phyloP scores from a whole-genome alignment of 2,888 invertebrate species.

The Lasioglossum calceatum region DNA sequence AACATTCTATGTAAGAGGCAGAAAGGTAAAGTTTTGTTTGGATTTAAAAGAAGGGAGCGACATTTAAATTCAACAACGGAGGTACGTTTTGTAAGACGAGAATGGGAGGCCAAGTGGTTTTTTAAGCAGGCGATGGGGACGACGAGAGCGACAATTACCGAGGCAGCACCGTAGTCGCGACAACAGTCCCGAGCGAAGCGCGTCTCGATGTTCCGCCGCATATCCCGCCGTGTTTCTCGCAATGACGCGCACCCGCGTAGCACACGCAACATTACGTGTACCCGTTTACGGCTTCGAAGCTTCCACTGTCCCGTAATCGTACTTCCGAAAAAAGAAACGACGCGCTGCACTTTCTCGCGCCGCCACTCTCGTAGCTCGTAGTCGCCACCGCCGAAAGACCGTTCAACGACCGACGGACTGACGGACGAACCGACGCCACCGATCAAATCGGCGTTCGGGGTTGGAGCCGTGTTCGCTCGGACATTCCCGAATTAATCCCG shows the following conservation, averaged over 20 bases:
- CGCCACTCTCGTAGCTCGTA: slow-evolving; percentile 27
- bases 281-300: slow-evolving; percentile 55
- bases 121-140: not conserved
- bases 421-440: not conserved
- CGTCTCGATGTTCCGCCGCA: slow-evolving; percentile 28
- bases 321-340: slow-evolving; percentile 17
- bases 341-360: slow-evolving; percentile 15
- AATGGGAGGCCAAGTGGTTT: not conserved
- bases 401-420: not conserved
- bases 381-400: slow-evolving; percentile 15
- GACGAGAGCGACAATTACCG: not conserved
- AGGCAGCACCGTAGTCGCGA: not conserved
- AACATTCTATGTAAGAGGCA: too few relatives aligned
- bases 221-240: slow-evolving; percentile 40
- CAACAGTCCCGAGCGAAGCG: not conserved
- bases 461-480: not conserved
- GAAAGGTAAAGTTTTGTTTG: too few relatives aligned
- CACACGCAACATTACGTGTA: slow-evolving; percentile 54
- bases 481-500: not conserved
- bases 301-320: slow-evolving; percentile 39
- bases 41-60: too few relatives aligned
- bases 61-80: too few relatives aligned
- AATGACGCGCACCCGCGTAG: slow-evolving; percentile 39
- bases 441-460: not conserved
- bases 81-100: not conserved